phyloP scores from a whole-genome alignment of 2,113 vertebrate genomes.

The Alethe castanea region DNA sequence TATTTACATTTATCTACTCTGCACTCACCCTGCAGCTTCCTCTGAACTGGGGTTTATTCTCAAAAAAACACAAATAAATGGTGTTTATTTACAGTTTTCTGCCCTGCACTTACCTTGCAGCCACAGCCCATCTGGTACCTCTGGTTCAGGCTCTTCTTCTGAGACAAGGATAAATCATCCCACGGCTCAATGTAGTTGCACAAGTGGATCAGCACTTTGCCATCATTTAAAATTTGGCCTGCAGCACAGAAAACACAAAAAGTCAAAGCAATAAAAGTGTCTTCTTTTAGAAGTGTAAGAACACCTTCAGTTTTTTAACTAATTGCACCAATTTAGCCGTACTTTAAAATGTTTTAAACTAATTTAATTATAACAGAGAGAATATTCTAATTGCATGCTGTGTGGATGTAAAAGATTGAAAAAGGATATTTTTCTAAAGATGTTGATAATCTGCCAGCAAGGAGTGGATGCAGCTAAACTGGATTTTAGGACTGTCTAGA shows the following conservation, averaged over 20 bases:
- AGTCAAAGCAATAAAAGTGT: neutral
- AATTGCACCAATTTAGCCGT: neutral
- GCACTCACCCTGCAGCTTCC: neutral
- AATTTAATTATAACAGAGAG: neutral
- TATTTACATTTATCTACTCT: neutral
- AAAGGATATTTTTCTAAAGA: neutral
- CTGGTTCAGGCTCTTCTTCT: constrained; percentile 90
- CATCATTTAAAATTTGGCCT: constrained; percentile 85
- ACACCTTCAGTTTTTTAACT: neutral
- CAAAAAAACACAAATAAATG: rapidly evolving
- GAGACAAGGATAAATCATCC: constrained; percentile 86
- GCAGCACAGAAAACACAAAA: neutral
- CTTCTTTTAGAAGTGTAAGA: neutral
- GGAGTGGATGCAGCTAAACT: neutral
- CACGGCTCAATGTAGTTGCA: constrained; percentile 89
- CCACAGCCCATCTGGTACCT: constrained; percentile 90
- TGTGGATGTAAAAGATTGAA: neutral
- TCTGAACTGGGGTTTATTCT: rapidly evolving
- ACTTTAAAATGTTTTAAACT: rapidly evolving
- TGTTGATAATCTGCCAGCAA: neutral
- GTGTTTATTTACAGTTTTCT: neutral
- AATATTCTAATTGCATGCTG: neutral
- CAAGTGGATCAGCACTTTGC: constrained; percentile 84
- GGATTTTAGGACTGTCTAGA: neutral
- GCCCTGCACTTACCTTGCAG: constrained; percentile 84